These are phyloP conservation scores for Borostomias antarcticus DNA, from an alignment of 2,797 vertebrate species.

Conservation along the genomic window DNA sequence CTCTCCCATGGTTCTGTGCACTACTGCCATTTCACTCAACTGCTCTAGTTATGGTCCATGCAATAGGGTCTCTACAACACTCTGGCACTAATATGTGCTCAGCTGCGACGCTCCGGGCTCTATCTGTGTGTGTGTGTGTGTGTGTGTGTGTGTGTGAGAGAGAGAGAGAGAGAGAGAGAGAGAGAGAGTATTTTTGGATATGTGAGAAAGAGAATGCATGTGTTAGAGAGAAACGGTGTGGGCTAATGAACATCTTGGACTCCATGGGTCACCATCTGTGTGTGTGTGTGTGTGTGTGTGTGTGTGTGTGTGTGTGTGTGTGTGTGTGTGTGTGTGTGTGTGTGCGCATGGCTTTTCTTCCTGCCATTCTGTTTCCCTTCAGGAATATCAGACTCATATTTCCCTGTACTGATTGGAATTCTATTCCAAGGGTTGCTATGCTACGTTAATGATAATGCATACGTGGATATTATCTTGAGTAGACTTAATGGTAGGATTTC, in stretches of 20 bases:
- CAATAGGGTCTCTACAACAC: background rate
- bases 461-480: too few relatives aligned
- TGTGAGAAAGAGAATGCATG: background rate
- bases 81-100: slow-evolving; percentile 17
- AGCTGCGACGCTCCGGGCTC: background rate
- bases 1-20: too few relatives aligned
- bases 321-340: background rate
- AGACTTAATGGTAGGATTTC: too few relatives aligned
- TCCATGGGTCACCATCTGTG: slow-evolving; percentile 10
- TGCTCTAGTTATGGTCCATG: background rate
- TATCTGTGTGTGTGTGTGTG: background rate
- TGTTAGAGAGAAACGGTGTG: background rate
- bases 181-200: background rate
- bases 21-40: background rate
- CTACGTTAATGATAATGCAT: background rate
- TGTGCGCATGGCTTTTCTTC: background rate
- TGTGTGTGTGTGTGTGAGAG: background rate
- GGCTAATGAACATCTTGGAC: slow-evolving; percentile 9
- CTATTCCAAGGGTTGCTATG: background rate
- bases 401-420: background rate
- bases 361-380: background rate
- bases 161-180: background rate
- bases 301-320: too few relatives aligned
- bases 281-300: background rate
- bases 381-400: background rate